Evolutionary conservation across 1,140 invertebrate species (phyloP).

Genomic region (Pentalonia nigronervosa): DNA sequence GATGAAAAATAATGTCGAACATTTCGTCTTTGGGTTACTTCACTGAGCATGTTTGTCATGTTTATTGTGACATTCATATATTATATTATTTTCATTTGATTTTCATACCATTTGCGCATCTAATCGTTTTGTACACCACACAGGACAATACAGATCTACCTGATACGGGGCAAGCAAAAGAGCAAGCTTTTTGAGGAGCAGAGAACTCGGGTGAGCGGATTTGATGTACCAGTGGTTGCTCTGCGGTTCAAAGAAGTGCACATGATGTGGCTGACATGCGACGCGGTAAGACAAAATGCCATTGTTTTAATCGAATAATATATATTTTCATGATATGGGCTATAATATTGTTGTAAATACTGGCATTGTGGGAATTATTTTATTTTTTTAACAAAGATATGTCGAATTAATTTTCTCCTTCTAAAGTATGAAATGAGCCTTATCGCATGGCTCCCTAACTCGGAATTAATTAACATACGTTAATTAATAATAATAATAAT

Average conservation of each 20-base stretch:
- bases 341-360: not conserved
- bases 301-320: not conserved
- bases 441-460: not conserved
- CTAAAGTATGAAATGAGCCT: not conserved
- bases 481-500: no score
- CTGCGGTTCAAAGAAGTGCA: constrained; percentile 45
- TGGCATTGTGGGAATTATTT: not conserved
- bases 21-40: not conserved
- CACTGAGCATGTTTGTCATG: not conserved
- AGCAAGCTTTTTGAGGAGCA: constrained; percentile 17
- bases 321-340: not conserved
- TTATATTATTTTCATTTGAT: not conserved
- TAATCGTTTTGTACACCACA: not conserved
- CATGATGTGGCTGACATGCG: constrained; percentile 45
- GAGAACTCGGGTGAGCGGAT: constrained; percentile 7
- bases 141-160: constrained; percentile 43
- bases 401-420: not conserved
- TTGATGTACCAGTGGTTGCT: constrained; percentile 34
- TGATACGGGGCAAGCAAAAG: constrained; percentile 7
- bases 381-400: not conserved
- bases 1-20: not conserved
- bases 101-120: not conserved
- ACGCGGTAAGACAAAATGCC: constrained; percentile 23
- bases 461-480: not conserved
- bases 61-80: not conserved